Evolutionary conservation across 2,113 vertebrate species (phyloP), one percentile per base, ranked within the genome.

Genomic region (Neotoma lepida): DNA sequence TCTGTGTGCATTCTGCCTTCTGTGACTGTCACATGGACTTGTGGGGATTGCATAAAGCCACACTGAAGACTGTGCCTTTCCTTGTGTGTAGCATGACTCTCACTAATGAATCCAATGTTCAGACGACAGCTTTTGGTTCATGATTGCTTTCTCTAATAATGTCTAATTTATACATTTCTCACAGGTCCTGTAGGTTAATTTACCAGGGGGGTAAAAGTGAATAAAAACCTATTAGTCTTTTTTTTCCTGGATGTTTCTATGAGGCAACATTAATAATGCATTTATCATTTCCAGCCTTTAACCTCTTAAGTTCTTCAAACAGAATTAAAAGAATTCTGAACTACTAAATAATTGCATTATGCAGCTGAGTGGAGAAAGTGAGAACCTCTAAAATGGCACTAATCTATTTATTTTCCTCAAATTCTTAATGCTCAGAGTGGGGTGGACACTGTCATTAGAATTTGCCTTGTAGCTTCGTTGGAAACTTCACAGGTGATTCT

Each of bases 231-330:
- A 61, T 54, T 81, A 30, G 95, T 44, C 56, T 87, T 93, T 96
- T 95, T 66, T 92, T 88, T 5, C 9, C 86, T 96, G 73, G 78
- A 91, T 95, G 94, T 46, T 97, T 95, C 96, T 96, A 92, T 90
- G 92, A 97, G 68, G 86, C 20, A 51, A 96, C 96, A 97, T 97
- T 96, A 97, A 96, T 88, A 97, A 95, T 90, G 89, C 63, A 97
- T 1, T 0, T 95, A 97, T 88, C 56, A 94, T 96, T 97, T 92
- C 91, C 93, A 96, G 81, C 88, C 96, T 93, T 96, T 95, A 96
- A 96, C 87, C 96, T 96, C 64, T 92, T 90, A 26, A 82, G 77
- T 94, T 95, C 98, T 97, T 97, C 88, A 95, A 93, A 97, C 82
- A 97, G 91, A 97, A 96, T 92, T 92, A 96, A 95, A 97, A 97